Evolutionary conservation across 37 sponge, comb jelly and placozoan genomes (phyloP).

Genomic region (Spongia lamella): DNA sequence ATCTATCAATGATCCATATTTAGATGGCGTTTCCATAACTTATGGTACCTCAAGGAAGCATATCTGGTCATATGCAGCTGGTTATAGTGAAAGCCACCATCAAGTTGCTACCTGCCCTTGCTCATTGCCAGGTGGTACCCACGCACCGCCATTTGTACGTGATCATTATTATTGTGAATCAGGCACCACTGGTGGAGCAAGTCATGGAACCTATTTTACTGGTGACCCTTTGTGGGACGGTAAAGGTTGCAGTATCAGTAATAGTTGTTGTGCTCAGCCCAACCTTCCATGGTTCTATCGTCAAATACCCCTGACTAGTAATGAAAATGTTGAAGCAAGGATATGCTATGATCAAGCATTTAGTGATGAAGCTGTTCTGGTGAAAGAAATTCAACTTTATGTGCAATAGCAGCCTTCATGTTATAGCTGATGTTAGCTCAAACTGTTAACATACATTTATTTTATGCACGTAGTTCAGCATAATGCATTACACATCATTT

Average conservation of each 20-base stretch:
- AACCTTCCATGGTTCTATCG: constrained; percentile 48
- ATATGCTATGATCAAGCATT: constrained; percentile 28
- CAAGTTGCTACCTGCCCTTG: too few species aligned
- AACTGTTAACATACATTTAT: too few species aligned
- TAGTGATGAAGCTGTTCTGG: constrained; percentile 35
- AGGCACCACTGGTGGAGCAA: not conserved
- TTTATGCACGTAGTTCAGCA: too few species aligned
- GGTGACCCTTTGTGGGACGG: constrained; percentile 56
- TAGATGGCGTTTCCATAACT: too few species aligned
- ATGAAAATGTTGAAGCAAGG: constrained; percentile 51
- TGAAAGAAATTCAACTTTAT: constrained; percentile 32
- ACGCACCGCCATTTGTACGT: constrained; percentile 11
- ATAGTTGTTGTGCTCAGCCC: constrained; percentile 19
- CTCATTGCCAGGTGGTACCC: not conserved
- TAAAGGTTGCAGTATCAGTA: constrained; percentile 14
- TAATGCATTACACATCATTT: too few species aligned
- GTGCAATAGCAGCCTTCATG: too few species aligned
- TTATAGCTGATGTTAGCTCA: too few species aligned
- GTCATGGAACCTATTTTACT: not conserved
- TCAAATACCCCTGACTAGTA: constrained; percentile 7
- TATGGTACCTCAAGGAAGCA: constrained; percentile 22
- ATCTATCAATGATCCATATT: too few species aligned
- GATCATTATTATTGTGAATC: constrained; percentile 22
- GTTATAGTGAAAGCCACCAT: too few species aligned
- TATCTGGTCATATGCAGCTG: constrained; percentile 23